Percentiles rank a stretch among this genome's conserved stretches.
These are phyloP conservation scores for Philaethria dido DNA, from an alignment of 2,888 invertebrate genomes.

Conservation along the genomic window DNA sequence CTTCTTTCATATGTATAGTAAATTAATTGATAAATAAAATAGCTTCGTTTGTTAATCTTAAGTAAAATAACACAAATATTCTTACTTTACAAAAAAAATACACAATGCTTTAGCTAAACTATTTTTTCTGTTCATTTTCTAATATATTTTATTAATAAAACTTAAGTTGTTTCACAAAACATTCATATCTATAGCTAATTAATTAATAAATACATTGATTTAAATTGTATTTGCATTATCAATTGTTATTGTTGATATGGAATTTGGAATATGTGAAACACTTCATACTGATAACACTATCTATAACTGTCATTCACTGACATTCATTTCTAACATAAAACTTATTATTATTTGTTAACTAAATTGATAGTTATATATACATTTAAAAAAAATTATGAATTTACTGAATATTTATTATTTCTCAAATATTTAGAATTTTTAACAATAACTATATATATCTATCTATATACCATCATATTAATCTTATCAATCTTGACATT, in stretches of 20 bases:
- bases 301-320: constrained; percentile 36
- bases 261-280: constrained; percentile 14
- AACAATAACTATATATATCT: no score
- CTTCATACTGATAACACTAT: constrained; percentile 34
- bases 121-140: neutral
- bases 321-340: constrained; percentile 12
- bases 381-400: neutral
- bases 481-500: constrained; percentile 13
- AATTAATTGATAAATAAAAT: no score
- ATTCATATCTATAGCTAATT: constrained; percentile 1
- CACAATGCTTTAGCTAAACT: neutral
- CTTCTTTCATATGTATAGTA: no score
- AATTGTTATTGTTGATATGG: constrained; percentile 39
- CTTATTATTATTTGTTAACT: neutral
- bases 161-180: neutral
- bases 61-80: constrained; percentile 29
- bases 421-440: no score
- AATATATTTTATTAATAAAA: no score
- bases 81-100: neutral
- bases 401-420: neutral
- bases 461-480: neutral
- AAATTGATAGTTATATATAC: neutral
- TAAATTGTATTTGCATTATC: constrained; percentile 15
- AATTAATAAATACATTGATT: neutral
- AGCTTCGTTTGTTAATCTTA: no score